Percentiles rank a stretch among this genome's conserved stretches.
These are phyloP conservation scores for Spilarctia lutea DNA, from an alignment of 2,888 invertebrate species.

Conservation along the genomic window DNA sequence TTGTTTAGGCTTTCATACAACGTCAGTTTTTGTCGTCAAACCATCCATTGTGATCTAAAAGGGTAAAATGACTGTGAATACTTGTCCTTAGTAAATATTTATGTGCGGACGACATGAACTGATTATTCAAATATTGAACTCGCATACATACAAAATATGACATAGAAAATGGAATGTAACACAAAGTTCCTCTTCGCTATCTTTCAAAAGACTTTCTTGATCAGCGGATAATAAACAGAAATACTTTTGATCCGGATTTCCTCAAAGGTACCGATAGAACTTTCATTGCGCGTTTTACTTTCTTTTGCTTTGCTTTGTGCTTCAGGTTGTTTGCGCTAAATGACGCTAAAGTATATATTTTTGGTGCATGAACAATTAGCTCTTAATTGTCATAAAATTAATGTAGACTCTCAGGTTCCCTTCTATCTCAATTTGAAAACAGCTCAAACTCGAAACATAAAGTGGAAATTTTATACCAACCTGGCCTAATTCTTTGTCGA, in stretches of 20 bases:
- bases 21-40: conserved; percentile 40
- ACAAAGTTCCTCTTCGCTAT: not conserved
- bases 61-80: conserved; percentile 45
- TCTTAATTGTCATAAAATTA: not conserved
- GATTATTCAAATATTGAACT: conserved; percentile 39
- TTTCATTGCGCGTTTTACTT: not conserved
- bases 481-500: not conserved
- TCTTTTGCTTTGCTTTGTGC: too few species aligned
- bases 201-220: not conserved
- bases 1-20: conserved; percentile 48
- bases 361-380: not conserved
- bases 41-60: conserved; percentile 38
- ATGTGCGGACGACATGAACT: conserved; percentile 45
- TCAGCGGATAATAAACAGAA: not conserved
- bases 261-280: not conserved
- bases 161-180: too few species aligned
- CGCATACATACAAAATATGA: not conserved
- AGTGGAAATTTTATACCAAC: not conserved
- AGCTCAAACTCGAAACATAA: not conserved
- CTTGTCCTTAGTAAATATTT: conserved; percentile 45
- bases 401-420: not conserved
- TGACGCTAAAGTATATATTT: too few species aligned
- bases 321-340: too few species aligned
- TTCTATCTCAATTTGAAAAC: not conserved
- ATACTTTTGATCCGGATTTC: not conserved